These are phyloP conservation scores for Phocides pigmalion DNA, from an alignment of 1,140 invertebrate species.

Conservation along the genomic window DNA sequence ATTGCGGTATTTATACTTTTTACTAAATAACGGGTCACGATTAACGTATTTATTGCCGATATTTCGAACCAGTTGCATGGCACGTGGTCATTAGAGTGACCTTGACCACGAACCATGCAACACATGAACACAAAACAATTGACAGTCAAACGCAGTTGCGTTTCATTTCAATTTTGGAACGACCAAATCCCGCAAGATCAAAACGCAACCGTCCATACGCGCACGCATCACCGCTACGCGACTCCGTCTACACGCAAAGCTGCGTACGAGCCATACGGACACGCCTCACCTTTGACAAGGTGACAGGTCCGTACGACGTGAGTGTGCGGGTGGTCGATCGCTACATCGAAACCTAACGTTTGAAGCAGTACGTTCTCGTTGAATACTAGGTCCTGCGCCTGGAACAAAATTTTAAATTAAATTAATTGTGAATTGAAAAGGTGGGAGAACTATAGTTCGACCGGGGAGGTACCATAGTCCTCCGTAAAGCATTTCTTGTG, in stretches of 20 bases:
- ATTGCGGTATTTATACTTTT: no score
- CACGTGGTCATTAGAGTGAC: no score
- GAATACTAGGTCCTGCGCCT: slow-evolving; percentile 96
- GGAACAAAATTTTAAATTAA: slow-evolving; percentile 63
- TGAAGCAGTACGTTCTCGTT: slow-evolving; percentile 98
- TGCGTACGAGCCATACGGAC: slow-evolving; percentile 43
- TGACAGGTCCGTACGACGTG: slow-evolving; percentile 98
- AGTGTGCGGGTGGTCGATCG: slow-evolving; percentile 97
- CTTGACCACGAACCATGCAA: no score
- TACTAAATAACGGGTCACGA: no score
- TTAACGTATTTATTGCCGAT: no score
- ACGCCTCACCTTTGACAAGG: slow-evolving; percentile 93
- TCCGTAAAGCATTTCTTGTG: no score
- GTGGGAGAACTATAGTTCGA: neutral
- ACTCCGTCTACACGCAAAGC: slow-evolving; percentile 23
- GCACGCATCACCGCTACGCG: neutral
- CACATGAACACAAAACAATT: no score
- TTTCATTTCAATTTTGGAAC: neutral
- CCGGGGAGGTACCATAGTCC: no score
- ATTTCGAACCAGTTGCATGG: no score
- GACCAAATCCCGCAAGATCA: slow-evolving; percentile 10
- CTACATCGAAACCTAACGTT: slow-evolving; percentile 98
- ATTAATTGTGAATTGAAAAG: no score
- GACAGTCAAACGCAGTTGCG: slow-evolving; percentile 15
- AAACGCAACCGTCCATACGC: slow-evolving; percentile 1